phyloP scores from a whole-genome alignment of 2,797 vertebrate species.

The Knipowitschia caucasica region DNA sequence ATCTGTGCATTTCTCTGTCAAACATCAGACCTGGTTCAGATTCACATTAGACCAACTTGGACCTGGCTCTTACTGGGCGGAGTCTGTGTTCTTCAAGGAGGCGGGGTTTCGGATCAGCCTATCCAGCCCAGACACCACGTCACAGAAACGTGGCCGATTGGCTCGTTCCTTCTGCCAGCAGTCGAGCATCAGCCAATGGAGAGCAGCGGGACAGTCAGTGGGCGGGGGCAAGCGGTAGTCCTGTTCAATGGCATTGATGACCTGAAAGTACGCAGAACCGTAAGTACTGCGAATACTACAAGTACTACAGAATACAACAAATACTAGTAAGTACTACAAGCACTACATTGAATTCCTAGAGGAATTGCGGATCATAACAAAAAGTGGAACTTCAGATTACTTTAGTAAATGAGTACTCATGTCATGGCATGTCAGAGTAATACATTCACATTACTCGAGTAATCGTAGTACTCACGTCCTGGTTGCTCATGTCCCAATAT shows the following conservation, averaged over 20 bases:
- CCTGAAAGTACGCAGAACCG: slow-evolving; percentile 35
- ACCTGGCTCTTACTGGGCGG: slow-evolving; percentile 18
- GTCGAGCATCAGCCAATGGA: slow-evolving; percentile 92
- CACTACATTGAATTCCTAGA: too few relatives aligned
- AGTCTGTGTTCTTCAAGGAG: slow-evolving; percentile 77
- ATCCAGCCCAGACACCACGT: slow-evolving; percentile 82
- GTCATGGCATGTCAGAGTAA: too few relatives aligned
- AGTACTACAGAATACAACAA: neutral
- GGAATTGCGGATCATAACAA: too few relatives aligned
- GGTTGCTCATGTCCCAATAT: slow-evolving; percentile 86
- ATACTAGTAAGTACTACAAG: too few relatives aligned
- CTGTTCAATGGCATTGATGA: slow-evolving; percentile 85
- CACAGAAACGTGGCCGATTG: slow-evolving; percentile 63
- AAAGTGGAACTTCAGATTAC: too few relatives aligned
- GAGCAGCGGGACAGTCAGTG: slow-evolving; percentile 87
- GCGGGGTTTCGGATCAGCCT: slow-evolving; percentile 86
- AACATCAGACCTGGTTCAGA: too few relatives aligned
- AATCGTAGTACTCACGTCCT: slow-evolving; percentile 53
- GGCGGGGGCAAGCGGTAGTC: slow-evolving; percentile 91
- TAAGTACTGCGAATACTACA: neutral
- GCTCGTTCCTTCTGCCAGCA: slow-evolving; percentile 96
- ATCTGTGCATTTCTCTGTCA: too few relatives aligned
- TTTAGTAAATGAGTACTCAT: too few relatives aligned
- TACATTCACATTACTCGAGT: too few relatives aligned
- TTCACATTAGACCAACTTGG: too few relatives aligned